Conservation (phyloP, 2,797 vertebrate species). For the Phrynocephalus guinanensis region DNA sequence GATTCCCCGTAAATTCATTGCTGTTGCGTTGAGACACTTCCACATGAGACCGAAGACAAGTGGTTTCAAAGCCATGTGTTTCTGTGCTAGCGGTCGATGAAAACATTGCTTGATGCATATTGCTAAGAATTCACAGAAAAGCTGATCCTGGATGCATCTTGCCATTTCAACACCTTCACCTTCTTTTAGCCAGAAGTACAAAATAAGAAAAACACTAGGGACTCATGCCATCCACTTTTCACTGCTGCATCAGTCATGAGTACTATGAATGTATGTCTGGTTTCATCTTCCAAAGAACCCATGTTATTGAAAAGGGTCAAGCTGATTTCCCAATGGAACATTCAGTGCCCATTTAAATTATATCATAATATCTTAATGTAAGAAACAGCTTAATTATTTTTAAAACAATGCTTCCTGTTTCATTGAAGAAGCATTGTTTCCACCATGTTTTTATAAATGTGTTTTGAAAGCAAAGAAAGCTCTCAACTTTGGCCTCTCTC, state of each 20-base stretch:
- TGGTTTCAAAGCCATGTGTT: no score
- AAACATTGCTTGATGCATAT: no score
- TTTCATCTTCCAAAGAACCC: neutral
- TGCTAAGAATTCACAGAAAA: no score
- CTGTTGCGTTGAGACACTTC: no score
- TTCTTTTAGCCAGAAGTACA: neutral
- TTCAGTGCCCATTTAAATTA: neutral
- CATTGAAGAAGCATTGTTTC: neutral
- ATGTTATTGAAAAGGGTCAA: neutral
- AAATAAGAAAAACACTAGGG: neutral
- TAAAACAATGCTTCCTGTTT: neutral
- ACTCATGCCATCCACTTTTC: neutral
- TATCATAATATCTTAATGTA: neutral
- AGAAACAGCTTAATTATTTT: neutral
- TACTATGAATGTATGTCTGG: neutral
- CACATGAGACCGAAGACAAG: no score
- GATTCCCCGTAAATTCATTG: no score
- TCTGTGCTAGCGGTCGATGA: no score
- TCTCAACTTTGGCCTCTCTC: neutral
- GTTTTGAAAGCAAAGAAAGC: neutral
- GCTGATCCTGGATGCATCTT: neutral
- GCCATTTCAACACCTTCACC: neutral
- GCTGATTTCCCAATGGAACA: neutral
- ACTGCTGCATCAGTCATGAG: neutral
- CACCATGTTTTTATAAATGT: neutral